These are phyloP conservation scores for Sesamia nonagrioides DNA, from an alignment of 1,140 invertebrate species.

Conservation along the genomic window DNA sequence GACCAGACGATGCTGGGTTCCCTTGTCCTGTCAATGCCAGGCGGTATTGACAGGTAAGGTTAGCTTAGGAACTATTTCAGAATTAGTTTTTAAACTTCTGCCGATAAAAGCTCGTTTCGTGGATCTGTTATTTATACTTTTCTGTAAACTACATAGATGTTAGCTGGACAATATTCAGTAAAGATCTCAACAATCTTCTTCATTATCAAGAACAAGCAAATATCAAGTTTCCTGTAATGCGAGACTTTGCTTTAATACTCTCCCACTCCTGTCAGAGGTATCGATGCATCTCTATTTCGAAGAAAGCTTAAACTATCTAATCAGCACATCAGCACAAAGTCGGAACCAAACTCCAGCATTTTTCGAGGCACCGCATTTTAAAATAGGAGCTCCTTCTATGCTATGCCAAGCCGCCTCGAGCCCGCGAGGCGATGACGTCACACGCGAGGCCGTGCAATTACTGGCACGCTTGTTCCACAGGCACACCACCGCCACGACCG, in stretches of 20 bases:
- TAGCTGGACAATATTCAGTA: not conserved
- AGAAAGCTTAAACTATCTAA: not conserved
- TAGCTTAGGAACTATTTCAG: not conserved
- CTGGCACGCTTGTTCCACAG: constrained; percentile 20
- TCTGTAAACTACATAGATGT: too few relatives aligned
- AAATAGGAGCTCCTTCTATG: not conserved
- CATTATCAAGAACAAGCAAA: not conserved
- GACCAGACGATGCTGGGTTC: not conserved
- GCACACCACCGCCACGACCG: not conserved
- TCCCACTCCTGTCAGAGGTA: not conserved
- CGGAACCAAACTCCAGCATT: not conserved
- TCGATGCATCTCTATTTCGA: not conserved
- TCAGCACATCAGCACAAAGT: not conserved
- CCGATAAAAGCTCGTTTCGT: too few relatives aligned
- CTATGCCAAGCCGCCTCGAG: not conserved
- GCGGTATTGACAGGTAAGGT: too few relatives aligned
- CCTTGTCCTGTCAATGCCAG: constrained; percentile 1
- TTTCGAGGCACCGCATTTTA: constrained; percentile 1
- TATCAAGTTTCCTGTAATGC: not conserved
- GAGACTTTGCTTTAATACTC: not conserved
- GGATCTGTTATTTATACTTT: not conserved
- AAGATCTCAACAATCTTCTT: not conserved
- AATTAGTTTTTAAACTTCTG: not conserved
- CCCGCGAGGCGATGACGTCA: constrained; percentile 24
- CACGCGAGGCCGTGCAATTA: constrained; percentile 20